Conservation (phyloP, 2,113 vertebrate genomes). For the Syrrhaptes paradoxus region DNA sequence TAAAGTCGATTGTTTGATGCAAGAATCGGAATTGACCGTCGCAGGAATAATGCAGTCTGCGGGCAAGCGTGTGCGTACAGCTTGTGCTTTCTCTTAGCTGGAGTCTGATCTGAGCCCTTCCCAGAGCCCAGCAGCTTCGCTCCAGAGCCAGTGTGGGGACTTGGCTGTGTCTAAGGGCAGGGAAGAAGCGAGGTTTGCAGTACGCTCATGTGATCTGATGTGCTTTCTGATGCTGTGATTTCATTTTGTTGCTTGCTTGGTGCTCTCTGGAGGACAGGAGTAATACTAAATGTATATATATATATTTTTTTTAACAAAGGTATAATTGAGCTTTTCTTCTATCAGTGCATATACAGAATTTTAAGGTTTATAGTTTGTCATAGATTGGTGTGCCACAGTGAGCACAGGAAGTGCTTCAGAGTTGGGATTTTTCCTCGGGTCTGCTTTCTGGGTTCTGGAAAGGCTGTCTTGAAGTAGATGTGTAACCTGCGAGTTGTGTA, state of each 20-base stretch:
- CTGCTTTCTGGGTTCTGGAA: background rate
- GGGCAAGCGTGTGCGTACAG: fast-evolving
- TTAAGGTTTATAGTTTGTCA: too few relatives aligned
- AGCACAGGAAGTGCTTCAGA: background rate
- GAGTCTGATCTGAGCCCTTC: background rate
- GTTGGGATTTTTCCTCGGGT: background rate
- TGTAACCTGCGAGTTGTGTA: background rate
- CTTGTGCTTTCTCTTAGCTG: background rate
- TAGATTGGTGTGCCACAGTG: background rate
- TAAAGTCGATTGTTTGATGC: background rate
- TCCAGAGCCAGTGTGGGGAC: fast-evolving
- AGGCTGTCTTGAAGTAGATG: background rate
- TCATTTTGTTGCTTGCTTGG: background rate
- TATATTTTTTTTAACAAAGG: background rate
- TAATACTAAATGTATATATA: background rate
- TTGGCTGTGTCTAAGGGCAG: background rate
- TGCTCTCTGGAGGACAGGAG: background rate
- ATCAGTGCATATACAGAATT: fast-evolving
- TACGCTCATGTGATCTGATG: too few relatives aligned
- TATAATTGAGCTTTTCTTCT: background rate
- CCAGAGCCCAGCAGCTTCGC: background rate
- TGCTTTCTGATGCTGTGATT: background rate
- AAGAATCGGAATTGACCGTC: fast-evolving
- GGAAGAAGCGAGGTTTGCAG: background rate
- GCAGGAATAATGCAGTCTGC: fast-evolving